phyloP scores from a whole-genome alignment of 64 coral and sea anemone genomes.

The Anthopleura sola region DNA sequence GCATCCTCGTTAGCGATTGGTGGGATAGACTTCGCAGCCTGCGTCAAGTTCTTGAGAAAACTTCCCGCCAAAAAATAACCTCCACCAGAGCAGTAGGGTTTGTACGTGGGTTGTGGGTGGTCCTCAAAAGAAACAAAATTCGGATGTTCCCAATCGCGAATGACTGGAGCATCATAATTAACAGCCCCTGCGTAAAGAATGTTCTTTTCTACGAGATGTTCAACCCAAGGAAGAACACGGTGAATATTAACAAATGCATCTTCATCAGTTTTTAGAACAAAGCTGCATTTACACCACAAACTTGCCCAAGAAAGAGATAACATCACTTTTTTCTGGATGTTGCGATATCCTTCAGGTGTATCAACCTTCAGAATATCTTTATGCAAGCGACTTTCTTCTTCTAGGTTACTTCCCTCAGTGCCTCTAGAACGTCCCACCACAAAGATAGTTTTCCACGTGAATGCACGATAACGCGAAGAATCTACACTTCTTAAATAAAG shows the following conservation, averaged over 20 bases:
- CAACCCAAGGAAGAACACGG: not conserved
- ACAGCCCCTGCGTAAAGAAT: not conserved
- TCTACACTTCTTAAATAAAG: not conserved
- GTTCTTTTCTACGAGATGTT: not conserved
- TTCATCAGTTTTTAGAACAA: not conserved
- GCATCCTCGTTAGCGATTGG: not conserved
- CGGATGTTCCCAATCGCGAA: not conserved
- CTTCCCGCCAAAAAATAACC: constrained; percentile 2
- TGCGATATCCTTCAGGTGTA: not conserved
- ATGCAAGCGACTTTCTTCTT: not conserved
- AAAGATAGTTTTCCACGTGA: not conserved
- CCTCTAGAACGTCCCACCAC: not conserved
- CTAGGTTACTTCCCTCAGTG: not conserved
- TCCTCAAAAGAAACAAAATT: not conserved
- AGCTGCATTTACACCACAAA: not conserved
- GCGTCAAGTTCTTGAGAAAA: not conserved
- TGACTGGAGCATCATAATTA: not conserved
- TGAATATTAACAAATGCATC: not conserved
- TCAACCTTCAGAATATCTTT: not conserved
- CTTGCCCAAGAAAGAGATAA: not conserved
- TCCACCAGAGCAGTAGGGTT: not conserved
- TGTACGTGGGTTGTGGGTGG: not conserved
- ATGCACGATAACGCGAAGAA: not conserved
- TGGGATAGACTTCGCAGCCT: not conserved
- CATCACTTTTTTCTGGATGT: not conserved